These are phyloP conservation scores for Poecile montanus DNA, from an alignment of 2,797 vertebrate genomes.

Conservation along the genomic window DNA sequence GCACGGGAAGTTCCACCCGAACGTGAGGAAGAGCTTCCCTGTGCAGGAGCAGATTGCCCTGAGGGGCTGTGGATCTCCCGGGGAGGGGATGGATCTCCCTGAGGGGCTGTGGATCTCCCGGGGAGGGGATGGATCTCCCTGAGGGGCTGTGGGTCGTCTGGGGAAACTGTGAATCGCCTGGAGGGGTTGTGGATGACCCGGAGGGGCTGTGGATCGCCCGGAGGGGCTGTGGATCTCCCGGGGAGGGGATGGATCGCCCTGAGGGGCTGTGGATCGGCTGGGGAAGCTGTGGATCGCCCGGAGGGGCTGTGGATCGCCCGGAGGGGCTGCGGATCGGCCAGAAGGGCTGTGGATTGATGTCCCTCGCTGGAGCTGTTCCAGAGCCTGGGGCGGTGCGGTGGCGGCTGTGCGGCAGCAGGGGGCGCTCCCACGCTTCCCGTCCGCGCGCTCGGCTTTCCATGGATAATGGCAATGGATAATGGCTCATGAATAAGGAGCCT, in stretches of 20 bases:
- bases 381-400: neutral
- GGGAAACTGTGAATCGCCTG: rapidly evolving
- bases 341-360: too few species aligned
- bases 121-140: rapidly evolving
- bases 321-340: neutral
- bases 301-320: rapidly evolving
- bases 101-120: rapidly evolving
- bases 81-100: rapidly evolving
- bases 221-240: rapidly evolving
- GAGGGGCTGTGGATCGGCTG: neutral
- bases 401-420: neutral
- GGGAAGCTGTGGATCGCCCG: neutral
- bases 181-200: rapidly evolving
- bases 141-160: rapidly evolving
- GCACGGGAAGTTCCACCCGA: neutral
- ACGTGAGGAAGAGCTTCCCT: neutral
- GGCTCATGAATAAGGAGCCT: neutral
- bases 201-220: rapidly evolving
- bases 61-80: rapidly evolving
- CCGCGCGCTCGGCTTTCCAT: neutral
- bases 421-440: neutral
- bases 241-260: too few species aligned
- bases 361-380: neutral
- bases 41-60: rapidly evolving
- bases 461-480: neutral